These are phyloP conservation scores for Siphamia tubifer DNA, from an alignment of 2,113 vertebrate species.

Conservation along the genomic window DNA sequence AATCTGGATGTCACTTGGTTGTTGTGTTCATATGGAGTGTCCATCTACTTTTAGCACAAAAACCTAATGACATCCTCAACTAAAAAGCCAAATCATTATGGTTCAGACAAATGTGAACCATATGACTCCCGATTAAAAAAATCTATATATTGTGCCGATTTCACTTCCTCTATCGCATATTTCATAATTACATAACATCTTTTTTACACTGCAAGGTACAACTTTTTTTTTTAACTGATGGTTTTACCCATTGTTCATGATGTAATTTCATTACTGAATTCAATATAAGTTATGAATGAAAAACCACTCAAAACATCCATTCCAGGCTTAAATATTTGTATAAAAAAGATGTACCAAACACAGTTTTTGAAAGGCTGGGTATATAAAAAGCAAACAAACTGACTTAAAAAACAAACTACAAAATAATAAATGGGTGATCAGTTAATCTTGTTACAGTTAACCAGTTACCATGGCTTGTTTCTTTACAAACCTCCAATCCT, in stretches of 20 bases:
- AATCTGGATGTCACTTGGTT: constrained; percentile 11
- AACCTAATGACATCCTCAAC: constrained; percentile 12
- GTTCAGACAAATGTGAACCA: neutral
- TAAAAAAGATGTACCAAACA: constrained; percentile 76
- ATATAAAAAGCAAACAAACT: constrained; percentile 58
- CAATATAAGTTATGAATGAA: constrained; percentile 60
- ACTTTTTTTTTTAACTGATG: constrained; percentile 28
- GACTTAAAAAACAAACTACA: constrained; percentile 30
- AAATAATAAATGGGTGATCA: constrained; percentile 30
- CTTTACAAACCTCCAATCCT: neutral
- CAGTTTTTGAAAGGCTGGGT: constrained; percentile 49
- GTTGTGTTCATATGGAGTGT: neutral
- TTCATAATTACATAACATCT: constrained; percentile 27
- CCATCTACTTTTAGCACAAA: constrained; percentile 4
- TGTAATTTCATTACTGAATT: constrained; percentile 41
- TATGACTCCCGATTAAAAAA: neutral
- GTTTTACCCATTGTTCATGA: constrained; percentile 23
- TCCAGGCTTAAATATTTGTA: constrained; percentile 56
- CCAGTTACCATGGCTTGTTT: constrained; percentile 29
- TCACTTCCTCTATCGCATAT: constrained; percentile 10
- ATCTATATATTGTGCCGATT: neutral
- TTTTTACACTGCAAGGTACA: constrained; percentile 54
- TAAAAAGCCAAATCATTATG: neutral
- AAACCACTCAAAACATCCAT: constrained; percentile 62
- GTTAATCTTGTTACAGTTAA: constrained; percentile 23